A percentile compares a stretch with the other conserved stretches of the same genome.
Conservation (phyloP, 2,888 invertebrate genomes). For the Philereme vetulata region DNA sequence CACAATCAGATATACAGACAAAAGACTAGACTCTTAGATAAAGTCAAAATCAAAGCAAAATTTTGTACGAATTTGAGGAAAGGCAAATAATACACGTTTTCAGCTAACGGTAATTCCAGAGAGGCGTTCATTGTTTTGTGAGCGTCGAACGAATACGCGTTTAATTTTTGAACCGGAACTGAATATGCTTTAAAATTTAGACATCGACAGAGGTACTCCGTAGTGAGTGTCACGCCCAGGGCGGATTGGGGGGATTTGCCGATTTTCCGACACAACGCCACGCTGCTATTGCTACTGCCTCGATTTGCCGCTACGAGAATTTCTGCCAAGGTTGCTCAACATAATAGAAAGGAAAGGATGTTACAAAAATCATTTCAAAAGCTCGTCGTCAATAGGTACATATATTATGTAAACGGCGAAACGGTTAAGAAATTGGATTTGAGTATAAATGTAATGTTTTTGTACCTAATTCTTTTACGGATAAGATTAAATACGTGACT, state of each 20-base stretch:
- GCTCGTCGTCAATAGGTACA: slow-evolving; percentile 34
- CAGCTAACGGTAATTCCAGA: no score
- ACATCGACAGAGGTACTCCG: slow-evolving; percentile 52
- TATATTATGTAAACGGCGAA: slow-evolving; percentile 33
- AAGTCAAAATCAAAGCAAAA: no score
- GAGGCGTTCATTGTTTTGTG: slow-evolving; percentile 26
- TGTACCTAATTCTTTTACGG: slow-evolving; percentile 30
- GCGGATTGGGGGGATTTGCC: slow-evolving; percentile 60
- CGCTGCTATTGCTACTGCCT: slow-evolving; percentile 43
- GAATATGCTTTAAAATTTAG: slow-evolving; percentile 54
- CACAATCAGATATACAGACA: no score
- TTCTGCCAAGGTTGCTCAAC: slow-evolving; percentile 46
- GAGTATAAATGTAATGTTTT: slow-evolving; percentile 30
- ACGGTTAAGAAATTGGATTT: slow-evolving; percentile 39
- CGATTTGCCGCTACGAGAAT: slow-evolving; percentile 53
- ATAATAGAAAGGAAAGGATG: slow-evolving; percentile 42
- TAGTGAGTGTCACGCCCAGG: slow-evolving; percentile 55
- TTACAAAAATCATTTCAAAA: slow-evolving; percentile 39
- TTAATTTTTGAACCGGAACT: slow-evolving; percentile 44
- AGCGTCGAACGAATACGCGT: slow-evolving; percentile 39
- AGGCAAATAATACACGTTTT: no score
- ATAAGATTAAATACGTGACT: slow-evolving; percentile 35
- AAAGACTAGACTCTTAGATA: no score
- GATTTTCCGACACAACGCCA: slow-evolving; percentile 61
- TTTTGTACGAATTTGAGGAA: no score